Conservation (phyloP, 2,797 vertebrate species). For the Channa striata region DNA sequence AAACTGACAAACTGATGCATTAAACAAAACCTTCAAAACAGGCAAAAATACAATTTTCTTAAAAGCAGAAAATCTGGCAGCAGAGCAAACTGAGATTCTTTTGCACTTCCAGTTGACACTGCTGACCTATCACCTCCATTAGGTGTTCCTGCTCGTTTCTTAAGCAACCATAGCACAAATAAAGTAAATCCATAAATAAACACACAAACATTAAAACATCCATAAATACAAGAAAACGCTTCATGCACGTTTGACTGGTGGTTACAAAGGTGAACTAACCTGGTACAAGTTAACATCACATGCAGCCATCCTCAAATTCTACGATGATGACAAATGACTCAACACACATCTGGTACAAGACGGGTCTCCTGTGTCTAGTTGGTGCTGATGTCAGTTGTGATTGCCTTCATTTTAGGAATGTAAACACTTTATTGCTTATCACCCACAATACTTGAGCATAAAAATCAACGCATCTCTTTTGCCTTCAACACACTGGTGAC, state of each 20-base stretch:
- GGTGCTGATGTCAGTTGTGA: constrained; percentile 19
- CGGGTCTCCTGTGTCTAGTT: neutral
- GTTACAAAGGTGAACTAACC: constrained; percentile 20
- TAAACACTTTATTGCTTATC: constrained; percentile 44
- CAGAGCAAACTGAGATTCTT: constrained; percentile 60
- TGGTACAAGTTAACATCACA: constrained; percentile 19
- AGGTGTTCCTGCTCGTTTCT: constrained; percentile 27
- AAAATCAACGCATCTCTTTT: too few relatives aligned
- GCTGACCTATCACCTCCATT: constrained; percentile 25
- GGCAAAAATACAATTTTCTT: constrained; percentile 24
- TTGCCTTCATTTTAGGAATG: constrained; percentile 60
- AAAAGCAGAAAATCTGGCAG: constrained; percentile 42
- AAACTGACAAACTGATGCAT: constrained; percentile 54
- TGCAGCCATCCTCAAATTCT: constrained; percentile 21
- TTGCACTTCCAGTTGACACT: constrained; percentile 82
- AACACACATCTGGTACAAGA: neutral
- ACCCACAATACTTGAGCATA: neutral
- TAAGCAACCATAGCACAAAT: constrained; percentile 69
- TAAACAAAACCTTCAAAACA: constrained; percentile 40
- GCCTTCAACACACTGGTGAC: neutral
- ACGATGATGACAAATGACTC: constrained; percentile 6
- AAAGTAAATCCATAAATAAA: constrained; percentile 62
- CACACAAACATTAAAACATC: constrained; percentile 42
- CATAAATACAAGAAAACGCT: constrained; percentile 44
- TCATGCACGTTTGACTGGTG: constrained; percentile 71